Conservation (phyloP, 92 coral and sea anemone genomes). For the Zoanthus sociatus region DNA sequence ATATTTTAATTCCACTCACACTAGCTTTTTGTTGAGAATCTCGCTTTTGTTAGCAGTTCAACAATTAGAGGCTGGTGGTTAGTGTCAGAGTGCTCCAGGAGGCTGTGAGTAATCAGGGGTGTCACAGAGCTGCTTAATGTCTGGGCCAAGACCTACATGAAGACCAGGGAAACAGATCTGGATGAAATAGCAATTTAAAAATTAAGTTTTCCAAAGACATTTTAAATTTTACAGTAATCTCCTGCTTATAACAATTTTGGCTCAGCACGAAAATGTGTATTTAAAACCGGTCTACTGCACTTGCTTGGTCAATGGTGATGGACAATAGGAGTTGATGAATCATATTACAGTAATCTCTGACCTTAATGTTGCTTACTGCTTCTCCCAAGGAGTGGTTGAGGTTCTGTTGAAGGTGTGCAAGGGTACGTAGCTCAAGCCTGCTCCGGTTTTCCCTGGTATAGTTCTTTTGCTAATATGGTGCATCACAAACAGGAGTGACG, state of each 20-base stretch:
- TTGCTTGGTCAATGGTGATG: slow-evolving; percentile 10
- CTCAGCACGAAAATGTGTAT: background rate
- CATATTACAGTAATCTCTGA: slow-evolving; percentile 10
- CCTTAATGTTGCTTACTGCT: slow-evolving; percentile 19
- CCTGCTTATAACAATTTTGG: background rate
- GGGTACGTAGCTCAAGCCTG: slow-evolving; percentile 8
- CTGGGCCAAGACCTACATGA: background rate
- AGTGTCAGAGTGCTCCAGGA: background rate
- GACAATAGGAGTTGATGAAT: slow-evolving; percentile 8
- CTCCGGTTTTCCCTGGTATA: slow-evolving; percentile 1
- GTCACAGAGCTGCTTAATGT: background rate
- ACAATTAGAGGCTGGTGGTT: background rate
- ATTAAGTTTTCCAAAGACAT: background rate
- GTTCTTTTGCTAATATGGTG: slow-evolving; percentile 11
- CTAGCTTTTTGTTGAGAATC: background rate
- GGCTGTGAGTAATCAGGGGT: background rate
- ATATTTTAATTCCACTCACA: background rate
- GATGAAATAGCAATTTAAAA: background rate
- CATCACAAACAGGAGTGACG: slow-evolving; percentile 28
- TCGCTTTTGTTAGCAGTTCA: background rate
- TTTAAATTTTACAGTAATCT: slow-evolving; percentile 8
- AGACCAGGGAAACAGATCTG: slow-evolving; percentile 23
- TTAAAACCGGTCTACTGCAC: background rate
- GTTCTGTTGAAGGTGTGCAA: slow-evolving; percentile 9
- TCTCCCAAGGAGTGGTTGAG: background rate